Conservation (phyloP, 2,888 invertebrate genomes). For the Bimastos eiseni region DNA sequence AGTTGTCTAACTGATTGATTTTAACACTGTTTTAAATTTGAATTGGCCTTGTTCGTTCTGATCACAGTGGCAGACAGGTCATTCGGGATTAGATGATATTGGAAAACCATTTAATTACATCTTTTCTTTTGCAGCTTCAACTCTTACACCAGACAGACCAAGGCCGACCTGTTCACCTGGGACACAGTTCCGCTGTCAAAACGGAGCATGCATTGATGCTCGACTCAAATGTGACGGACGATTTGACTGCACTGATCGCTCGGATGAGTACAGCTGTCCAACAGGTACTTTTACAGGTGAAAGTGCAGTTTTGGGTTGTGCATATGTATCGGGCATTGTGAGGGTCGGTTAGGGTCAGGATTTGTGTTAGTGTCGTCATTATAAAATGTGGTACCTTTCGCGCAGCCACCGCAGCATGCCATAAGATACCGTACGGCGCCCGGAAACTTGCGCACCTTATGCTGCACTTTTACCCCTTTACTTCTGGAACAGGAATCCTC, state of each 20-base stretch:
- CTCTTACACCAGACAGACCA: background rate
- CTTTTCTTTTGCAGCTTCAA: background rate
- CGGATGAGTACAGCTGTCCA: slow-evolving; percentile 59
- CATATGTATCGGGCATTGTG: too few species aligned
- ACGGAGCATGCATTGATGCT: slow-evolving; percentile 54
- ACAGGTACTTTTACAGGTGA: slow-evolving; percentile 6
- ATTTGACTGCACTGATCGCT: slow-evolving; percentile 83
- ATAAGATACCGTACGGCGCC: too few species aligned
- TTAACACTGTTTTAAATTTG: too few species aligned
- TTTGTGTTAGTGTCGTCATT: too few species aligned
- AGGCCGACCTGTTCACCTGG: slow-evolving; percentile 13
- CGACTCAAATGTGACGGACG: slow-evolving; percentile 84
- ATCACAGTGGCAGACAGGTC: background rate
- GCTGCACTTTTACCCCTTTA: too few species aligned
- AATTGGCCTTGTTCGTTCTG: background rate
- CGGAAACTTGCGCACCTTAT: too few species aligned
- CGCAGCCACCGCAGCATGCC: too few species aligned
- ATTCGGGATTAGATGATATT: background rate
- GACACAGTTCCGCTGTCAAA: slow-evolving; percentile 59
- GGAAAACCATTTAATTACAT: background rate
- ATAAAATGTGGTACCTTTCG: too few species aligned
- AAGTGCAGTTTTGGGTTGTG: too few species aligned
- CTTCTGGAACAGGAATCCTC: too few species aligned
- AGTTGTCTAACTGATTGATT: too few species aligned
- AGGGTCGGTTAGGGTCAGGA: too few species aligned